Conservation (phyloP, 1,140 invertebrate genomes). For the Samia ricini region DNA sequence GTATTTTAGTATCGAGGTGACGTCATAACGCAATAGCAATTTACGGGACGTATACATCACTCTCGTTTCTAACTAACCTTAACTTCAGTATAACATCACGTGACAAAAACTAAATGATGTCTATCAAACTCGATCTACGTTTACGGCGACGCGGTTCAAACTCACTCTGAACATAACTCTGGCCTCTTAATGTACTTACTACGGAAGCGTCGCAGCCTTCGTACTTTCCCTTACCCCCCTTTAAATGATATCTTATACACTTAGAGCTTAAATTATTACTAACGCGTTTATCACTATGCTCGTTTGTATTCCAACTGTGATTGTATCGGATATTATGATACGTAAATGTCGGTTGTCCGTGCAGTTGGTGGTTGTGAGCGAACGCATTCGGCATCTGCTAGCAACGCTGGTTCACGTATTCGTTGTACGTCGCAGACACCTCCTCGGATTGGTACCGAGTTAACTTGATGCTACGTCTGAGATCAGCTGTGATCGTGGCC, state of each 20-base stretch:
- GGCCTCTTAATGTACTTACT: conserved; percentile 39
- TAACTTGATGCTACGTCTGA: conserved; percentile 93
- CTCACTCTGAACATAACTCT: conserved; percentile 67
- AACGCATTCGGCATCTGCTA: conserved; percentile 53
- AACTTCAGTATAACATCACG: background rate
- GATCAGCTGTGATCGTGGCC: conserved; percentile 91
- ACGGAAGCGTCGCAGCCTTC: conserved; percentile 11
- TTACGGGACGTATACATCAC: too few relatives aligned
- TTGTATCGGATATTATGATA: background rate
- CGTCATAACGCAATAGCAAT: too few relatives aligned
- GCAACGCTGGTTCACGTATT: conserved; percentile 71
- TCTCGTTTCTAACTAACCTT: background rate
- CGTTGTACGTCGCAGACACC: conserved; percentile 72
- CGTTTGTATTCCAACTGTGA: conserved; percentile 23
- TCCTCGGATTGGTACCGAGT: conserved; percentile 92
- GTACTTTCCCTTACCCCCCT: conserved; percentile 13
- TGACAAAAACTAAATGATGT: conserved; percentile 32
- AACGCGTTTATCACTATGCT: conserved; percentile 40
- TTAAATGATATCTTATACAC: conserved; percentile 32
- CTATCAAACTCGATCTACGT: conserved; percentile 38
- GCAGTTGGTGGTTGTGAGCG: conserved; percentile 11
- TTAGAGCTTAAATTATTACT: conserved; percentile 57
- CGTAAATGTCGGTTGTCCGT: too few relatives aligned
- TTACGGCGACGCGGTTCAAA: conserved; percentile 14
- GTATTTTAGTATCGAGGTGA: too few relatives aligned